Percentiles rank a stretch among this genome's conserved stretches.
phyloP scores from a whole-genome alignment of 2,113 vertebrate species.

The Pelobates fuscus region DNA sequence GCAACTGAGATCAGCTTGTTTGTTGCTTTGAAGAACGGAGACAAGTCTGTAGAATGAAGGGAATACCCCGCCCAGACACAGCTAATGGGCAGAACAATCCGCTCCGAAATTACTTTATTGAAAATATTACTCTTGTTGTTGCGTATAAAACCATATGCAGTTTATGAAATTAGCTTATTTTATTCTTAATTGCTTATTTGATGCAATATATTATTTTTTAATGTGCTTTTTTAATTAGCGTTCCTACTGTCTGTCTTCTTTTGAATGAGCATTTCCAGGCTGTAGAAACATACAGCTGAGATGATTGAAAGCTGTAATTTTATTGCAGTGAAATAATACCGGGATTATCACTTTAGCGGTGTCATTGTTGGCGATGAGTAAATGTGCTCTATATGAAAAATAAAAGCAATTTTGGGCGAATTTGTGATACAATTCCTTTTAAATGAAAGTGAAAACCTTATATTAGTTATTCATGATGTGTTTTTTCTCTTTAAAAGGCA shows the following conservation, averaged over 20 bases:
- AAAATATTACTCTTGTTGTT: neutral
- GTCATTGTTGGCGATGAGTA: conserved; percentile 29
- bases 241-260: conserved; percentile 21
- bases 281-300: neutral
- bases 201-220: conserved; percentile 43
- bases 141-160: conserved; percentile 11
- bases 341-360: conserved; percentile 26
- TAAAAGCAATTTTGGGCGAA: conserved; percentile 15
- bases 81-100: neutral
- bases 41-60: too few species aligned
- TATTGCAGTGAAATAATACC: conserved; percentile 35
- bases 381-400: conserved; percentile 32
- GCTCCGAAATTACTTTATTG: conserved; percentile 16
- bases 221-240: conserved; percentile 45
- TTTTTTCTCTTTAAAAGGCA: neutral
- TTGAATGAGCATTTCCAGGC: neutral
- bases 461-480: conserved; percentile 30
- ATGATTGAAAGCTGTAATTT: conserved; percentile 49
- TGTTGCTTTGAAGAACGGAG: too few species aligned
- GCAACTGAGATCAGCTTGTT: too few species aligned
- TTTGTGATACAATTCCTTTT: conserved; percentile 20
- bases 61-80: neutral
- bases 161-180: conserved; percentile 40
- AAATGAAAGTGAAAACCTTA: neutral
- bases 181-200: conserved; percentile 46